phyloP scores from a whole-genome alignment of 2,797 vertebrate species.

The Channa striata region DNA sequence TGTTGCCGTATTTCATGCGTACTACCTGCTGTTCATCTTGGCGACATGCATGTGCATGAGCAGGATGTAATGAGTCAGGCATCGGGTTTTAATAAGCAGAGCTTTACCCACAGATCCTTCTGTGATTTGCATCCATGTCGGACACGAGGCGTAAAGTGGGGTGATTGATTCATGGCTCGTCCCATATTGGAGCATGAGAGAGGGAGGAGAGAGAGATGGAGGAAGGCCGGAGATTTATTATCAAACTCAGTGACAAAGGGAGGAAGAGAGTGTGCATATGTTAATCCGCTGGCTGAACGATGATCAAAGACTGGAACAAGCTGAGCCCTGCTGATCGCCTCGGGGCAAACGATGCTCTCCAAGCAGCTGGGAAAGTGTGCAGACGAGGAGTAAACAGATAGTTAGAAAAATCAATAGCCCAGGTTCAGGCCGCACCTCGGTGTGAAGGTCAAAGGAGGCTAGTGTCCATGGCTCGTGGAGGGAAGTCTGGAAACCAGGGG shows the following conservation, averaged over 20 bases:
- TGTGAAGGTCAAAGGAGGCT: constrained; percentile 74
- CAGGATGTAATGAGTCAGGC: constrained; percentile 71
- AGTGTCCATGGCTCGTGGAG: constrained; percentile 51
- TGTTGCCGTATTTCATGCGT: constrained; percentile 60
- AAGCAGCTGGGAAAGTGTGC: constrained; percentile 80
- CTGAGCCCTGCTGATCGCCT: constrained; percentile 90
- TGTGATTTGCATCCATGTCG: constrained; percentile 81
- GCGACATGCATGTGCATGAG: constrained; percentile 63
- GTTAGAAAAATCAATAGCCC: constrained; percentile 84
- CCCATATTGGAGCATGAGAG: constrained; percentile 63
- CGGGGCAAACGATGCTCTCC: constrained; percentile 83
- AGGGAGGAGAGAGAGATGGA: constrained; percentile 55
- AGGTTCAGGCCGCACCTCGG: constrained; percentile 65
- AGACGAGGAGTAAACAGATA: constrained; percentile 83
- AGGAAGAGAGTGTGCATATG: constrained; percentile 87
- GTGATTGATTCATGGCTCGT: constrained; percentile 79
- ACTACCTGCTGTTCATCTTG: constrained; percentile 75
- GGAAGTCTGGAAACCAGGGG: constrained; percentile 62
- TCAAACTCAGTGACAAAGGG: constrained; percentile 85
- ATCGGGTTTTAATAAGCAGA: constrained; percentile 80
- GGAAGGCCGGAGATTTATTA: constrained; percentile 83
- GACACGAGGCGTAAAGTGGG: constrained; percentile 77
- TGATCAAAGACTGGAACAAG: constrained; percentile 91
- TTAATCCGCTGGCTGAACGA: constrained; percentile 87
- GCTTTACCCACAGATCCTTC: constrained; percentile 79